Conservation (phyloP, 2,888 invertebrate species). For the Halictus ligatus region DNA sequence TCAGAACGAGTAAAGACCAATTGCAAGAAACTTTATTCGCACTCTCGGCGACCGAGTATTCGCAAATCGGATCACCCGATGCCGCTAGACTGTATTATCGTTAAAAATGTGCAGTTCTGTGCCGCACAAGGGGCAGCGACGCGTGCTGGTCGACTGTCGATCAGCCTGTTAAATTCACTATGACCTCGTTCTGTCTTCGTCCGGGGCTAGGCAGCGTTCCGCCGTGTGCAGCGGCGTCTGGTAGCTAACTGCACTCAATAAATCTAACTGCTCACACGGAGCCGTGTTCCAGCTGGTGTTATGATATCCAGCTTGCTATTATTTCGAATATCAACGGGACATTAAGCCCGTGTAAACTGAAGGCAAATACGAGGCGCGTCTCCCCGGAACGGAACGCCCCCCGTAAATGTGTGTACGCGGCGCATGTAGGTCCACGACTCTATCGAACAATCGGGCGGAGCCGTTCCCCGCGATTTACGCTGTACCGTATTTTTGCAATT, state of each 20-base stretch:
- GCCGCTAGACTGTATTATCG: neutral
- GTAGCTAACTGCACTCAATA: constrained; percentile 44
- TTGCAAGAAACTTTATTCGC: neutral
- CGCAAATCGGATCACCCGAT: neutral
- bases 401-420: constrained; percentile 56
- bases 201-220: neutral
- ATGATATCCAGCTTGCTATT: constrained; percentile 58
- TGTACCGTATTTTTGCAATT: constrained; percentile 9
- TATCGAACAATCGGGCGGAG: constrained; percentile 34
- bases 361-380: constrained; percentile 41
- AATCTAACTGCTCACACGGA: constrained; percentile 50
- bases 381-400: constrained; percentile 10
- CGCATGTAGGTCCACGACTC: constrained; percentile 45
- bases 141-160: neutral
- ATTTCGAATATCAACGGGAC: constrained; percentile 74
- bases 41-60: rapidly evolving
- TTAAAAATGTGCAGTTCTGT: too few relatives aligned
- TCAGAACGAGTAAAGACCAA: too few relatives aligned
- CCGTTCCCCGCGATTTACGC: constrained; percentile 28
- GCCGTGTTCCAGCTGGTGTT: constrained; percentile 40
- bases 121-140: neutral
- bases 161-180: neutral
- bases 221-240: neutral
- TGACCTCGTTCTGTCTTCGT: neutral
- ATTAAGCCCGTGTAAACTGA: constrained; percentile 66